Conservation (phyloP, 2,888 invertebrate species). For the Protonemura montana region DNA sequence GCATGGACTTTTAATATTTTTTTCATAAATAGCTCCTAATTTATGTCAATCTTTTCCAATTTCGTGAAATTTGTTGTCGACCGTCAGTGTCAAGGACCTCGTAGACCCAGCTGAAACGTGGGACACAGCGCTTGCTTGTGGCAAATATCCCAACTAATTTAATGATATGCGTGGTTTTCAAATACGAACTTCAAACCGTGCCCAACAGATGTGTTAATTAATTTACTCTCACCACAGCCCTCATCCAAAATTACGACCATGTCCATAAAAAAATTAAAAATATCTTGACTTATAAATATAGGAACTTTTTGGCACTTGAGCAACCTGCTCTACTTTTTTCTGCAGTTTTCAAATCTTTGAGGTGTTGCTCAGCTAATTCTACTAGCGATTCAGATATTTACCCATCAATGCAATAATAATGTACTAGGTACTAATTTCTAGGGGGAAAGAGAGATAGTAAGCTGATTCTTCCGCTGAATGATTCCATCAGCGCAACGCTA, state of each 20-base stretch:
- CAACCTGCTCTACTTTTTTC: not conserved
- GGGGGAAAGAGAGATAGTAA: constrained; percentile 96
- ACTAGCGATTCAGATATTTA: too few relatives aligned
- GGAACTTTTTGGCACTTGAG: not conserved
- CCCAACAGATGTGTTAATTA: not conserved
- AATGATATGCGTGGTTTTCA: not conserved
- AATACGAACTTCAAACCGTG: not conserved
- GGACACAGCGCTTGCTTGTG: not conserved
- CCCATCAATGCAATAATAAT: constrained; percentile 8
- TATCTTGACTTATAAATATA: not conserved
- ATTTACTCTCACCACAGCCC: not conserved
- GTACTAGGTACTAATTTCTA: constrained; percentile 54
- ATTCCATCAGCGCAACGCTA: constrained; percentile 93
- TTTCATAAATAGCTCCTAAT: not conserved
- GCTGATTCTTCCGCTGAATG: constrained; percentile 92
- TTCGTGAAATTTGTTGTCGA: not conserved
- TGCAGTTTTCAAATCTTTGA: too few relatives aligned
- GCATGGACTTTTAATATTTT: not conserved
- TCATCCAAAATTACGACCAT: too few relatives aligned
- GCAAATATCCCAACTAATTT: not conserved
- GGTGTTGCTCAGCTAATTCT: too few relatives aligned
- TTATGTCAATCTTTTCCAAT: not conserved
- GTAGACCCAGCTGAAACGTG: not conserved
- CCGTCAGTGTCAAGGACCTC: not conserved
- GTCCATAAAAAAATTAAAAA: not conserved